Conservation (phyloP, 2,888 invertebrate genomes). For the Nemapogon koenigi region DNA sequence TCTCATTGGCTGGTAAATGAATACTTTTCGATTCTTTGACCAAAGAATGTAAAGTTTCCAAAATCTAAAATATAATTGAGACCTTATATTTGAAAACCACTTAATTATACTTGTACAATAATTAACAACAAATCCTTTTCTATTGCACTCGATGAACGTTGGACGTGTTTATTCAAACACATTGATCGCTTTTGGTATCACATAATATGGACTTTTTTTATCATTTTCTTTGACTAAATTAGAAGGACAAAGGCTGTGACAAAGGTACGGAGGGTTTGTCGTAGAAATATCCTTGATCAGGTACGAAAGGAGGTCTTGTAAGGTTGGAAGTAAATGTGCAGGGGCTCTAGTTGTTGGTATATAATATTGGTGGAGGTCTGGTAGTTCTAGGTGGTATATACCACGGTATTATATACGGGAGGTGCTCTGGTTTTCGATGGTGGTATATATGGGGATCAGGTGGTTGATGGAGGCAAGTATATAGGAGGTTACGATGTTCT, state of each 20-base stretch:
- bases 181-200: slow-evolving; percentile 42
- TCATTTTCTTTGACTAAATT: slow-evolving; percentile 24
- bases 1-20: too few species aligned
- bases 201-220: slow-evolving; percentile 45
- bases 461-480: slow-evolving; percentile 12
- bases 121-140: too few species aligned
- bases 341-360: slow-evolving; percentile 9
- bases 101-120: too few species aligned
- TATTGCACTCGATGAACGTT: too few species aligned
- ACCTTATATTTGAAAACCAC: too few species aligned
- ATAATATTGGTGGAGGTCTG: slow-evolving; percentile 13
- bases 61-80: too few species aligned
- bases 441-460: slow-evolving; percentile 16
- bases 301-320: slow-evolving; percentile 40
- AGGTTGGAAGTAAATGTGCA: slow-evolving; percentile 17
- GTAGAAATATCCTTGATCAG: slow-evolving; percentile 50
- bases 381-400: slow-evolving; percentile 19
- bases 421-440: slow-evolving; percentile 19
- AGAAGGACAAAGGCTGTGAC: too few species aligned
- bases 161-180: neutral
- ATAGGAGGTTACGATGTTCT: slow-evolving; percentile 9
- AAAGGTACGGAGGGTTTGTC: slow-evolving; percentile 49
- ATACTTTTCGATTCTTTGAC: too few species aligned
- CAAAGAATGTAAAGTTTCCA: too few species aligned
- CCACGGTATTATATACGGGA: too few species aligned